Evolutionary conservation across 2,113 vertebrate genomes (phyloP), one percentile per base, ranked within the genome.

Genomic region (Merops nubicus): DNA sequence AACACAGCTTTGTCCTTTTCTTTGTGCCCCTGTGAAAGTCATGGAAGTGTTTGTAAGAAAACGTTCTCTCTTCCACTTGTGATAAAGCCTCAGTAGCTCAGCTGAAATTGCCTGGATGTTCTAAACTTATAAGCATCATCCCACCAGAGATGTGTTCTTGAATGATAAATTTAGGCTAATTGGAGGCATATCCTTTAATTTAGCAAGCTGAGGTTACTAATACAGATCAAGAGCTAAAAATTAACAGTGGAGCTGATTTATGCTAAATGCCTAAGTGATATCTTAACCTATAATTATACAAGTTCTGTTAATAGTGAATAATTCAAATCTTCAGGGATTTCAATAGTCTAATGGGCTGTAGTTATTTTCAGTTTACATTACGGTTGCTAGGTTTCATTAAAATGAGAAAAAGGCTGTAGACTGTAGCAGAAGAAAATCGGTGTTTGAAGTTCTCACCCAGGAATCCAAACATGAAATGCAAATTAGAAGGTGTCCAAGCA

Each of bases 111-210:
- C 54, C 84, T 96, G 75, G 50, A 93, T 93, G n/a, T 92, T 96
- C 96, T 94, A 96, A 95, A 94, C 91, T 94, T 94, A 94, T 15
- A 90, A 92, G 76, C 92, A 84, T 53, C 90, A 75, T 95, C 79
- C 78, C 93, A 93, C 85, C 59, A 92, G 93, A 97, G 95, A 97
- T 92, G 82, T 91, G 86, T 81, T 96, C 88, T 88, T 93, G 95
- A 97, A 96, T 97, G 76, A 91, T 95, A 97, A 97, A 97, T 97
- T 97, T 97, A 95, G 95, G 95, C 96, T 97, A 97, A 97, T 96
- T 95, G 90, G 89, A 97, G 93, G 50, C 72, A 89, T 79, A 92
- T 96, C 96, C 95, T 97, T 97, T 97, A 96, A 96, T 97, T 97
- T 97, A 95, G 96, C 93, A 91, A 95, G 91, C 88, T 67, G 78